A percentile compares a stretch with the other conserved stretches of the same genome.
phyloP scores from a whole-genome alignment of 2,888 invertebrate species.

The Amphipyra berbera region DNA sequence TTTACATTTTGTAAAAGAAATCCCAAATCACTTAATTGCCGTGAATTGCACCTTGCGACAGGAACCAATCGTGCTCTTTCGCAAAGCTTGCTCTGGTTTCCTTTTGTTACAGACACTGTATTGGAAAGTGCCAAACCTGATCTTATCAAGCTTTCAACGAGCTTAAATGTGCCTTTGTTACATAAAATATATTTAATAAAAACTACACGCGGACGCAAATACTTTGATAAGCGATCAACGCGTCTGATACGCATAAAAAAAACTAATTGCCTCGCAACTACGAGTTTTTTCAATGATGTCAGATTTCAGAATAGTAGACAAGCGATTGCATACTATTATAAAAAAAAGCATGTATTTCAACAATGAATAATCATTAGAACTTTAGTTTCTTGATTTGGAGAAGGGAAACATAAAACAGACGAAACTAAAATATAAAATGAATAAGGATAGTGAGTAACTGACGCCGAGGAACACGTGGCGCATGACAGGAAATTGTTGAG shows the following conservation, averaged over 20 bases:
- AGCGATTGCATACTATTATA: conserved; percentile 8
- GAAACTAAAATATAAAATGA: conserved; percentile 60
- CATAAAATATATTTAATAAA: conserved; percentile 19
- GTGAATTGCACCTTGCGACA: conserved; percentile 55
- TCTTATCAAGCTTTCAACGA: conserved; percentile 41
- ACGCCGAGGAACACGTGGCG: conserved; percentile 61
- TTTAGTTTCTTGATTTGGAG: conserved; percentile 28
- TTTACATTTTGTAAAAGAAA: conserved; percentile 11
- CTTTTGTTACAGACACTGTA: conserved; percentile 56
- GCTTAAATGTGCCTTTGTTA: conserved; percentile 36
- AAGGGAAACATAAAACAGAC: conserved; percentile 29
- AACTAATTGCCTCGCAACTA: conserved; percentile 26
- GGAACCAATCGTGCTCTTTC: conserved; percentile 60
- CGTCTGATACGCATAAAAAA: conserved; percentile 26
- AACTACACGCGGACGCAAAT: conserved; percentile 20
- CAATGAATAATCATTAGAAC: conserved; percentile 20
- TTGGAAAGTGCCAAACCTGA: conserved; percentile 56
- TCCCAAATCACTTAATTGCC: conserved; percentile 59
- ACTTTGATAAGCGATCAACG: conserved; percentile 21
- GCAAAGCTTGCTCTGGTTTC: conserved; percentile 60
- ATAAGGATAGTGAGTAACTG: conserved; percentile 70
- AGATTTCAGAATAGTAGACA: conserved; percentile 15
- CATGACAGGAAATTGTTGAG: conserved; percentile 76
- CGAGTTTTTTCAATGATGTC: conserved; percentile 25
- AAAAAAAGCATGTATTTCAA: conserved; percentile 13